These are phyloP conservation scores for Paguma larvata DNA, from an alignment of 2,797 vertebrate species.

Conservation along the genomic window DNA sequence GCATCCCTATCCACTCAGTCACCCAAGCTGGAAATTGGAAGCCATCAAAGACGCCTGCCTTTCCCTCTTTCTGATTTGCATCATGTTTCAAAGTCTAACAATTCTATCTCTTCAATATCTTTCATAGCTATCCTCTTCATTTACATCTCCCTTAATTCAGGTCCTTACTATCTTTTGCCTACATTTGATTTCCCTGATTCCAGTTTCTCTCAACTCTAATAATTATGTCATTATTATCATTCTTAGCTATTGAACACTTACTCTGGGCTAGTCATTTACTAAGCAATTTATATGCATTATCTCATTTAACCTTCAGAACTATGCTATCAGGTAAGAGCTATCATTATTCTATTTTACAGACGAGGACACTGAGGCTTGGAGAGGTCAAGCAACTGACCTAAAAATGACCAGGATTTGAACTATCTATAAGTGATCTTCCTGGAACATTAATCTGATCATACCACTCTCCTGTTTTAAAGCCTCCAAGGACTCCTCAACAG, in stretches of 20 bases:
- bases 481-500: neutral
- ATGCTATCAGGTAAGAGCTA: neutral
- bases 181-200: constrained; percentile 27
- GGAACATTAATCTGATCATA: constrained; percentile 2
- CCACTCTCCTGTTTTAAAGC: constrained; percentile 22
- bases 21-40: neutral
- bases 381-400: constrained; percentile 8
- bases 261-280: constrained; percentile 51
- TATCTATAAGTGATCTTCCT: constrained; percentile 10
- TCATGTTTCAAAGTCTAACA: constrained; percentile 46
- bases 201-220: neutral
- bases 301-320: constrained; percentile 52
- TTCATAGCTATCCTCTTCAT: constrained; percentile 24
- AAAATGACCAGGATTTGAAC: constrained; percentile 40
- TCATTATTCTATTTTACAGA: constrained; percentile 48
- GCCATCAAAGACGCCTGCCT: neutral
- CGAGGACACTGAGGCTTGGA: constrained; percentile 6
- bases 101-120: constrained; percentile 21
- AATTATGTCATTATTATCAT: constrained; percentile 29
- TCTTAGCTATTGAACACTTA: constrained; percentile 39
- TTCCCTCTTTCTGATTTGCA: neutral
- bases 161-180: neutral
- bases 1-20: neutral
- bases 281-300: constrained; percentile 16
- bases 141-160: neutral